Percentiles rank a stretch among this genome's conserved stretches.
phyloP scores from a whole-genome alignment of 2,888 invertebrate genomes.

The Xylota segnis region DNA sequence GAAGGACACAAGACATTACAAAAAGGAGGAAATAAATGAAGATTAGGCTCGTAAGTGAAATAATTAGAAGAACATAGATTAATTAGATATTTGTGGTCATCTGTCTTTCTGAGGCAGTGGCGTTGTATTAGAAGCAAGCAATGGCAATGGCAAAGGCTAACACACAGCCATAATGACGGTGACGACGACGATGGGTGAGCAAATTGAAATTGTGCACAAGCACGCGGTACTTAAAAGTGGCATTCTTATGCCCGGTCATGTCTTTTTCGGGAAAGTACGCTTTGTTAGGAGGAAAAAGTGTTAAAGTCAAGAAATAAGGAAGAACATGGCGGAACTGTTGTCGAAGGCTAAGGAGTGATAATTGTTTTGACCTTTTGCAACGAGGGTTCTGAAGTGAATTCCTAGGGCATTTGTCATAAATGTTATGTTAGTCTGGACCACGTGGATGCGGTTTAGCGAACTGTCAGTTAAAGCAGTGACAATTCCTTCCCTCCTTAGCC shows the following conservation, averaged over 20 bases:
- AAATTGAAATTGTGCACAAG: constrained; percentile 65
- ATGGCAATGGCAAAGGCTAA: not conserved
- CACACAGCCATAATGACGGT: not conserved
- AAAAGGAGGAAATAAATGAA: constrained; percentile 60
- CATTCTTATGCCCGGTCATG: constrained; percentile 6
- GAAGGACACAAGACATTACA: constrained; percentile 27
- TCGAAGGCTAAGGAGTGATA: constrained; percentile 6
- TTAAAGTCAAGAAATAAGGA: constrained; percentile 43
- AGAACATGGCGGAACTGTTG: constrained; percentile 28
- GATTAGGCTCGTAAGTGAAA: constrained; percentile 75
- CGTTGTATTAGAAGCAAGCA: constrained; percentile 32
- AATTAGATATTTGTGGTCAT: constrained; percentile 76
- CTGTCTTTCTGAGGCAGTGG: constrained; percentile 55
- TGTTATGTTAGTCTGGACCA: too few species aligned
- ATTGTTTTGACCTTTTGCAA: constrained; percentile 5
- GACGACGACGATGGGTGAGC: constrained; percentile 54
- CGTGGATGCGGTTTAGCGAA: too few species aligned
- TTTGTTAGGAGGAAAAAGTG: constrained; percentile 38
- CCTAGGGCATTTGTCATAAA: constrained; percentile 6
- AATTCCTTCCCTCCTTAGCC: too few species aligned
- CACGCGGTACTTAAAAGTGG: constrained; percentile 46
- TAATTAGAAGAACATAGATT: constrained; percentile 77
- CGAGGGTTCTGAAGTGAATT: not conserved
- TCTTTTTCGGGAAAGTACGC: constrained; percentile 48
- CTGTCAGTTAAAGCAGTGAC: too few species aligned